A percentile compares a stretch with the other conserved stretches of the same genome.
Evolutionary conservation across 2,888 invertebrate genomes (phyloP).

Genomic region (Drosophila suboccidentalis): DNA sequence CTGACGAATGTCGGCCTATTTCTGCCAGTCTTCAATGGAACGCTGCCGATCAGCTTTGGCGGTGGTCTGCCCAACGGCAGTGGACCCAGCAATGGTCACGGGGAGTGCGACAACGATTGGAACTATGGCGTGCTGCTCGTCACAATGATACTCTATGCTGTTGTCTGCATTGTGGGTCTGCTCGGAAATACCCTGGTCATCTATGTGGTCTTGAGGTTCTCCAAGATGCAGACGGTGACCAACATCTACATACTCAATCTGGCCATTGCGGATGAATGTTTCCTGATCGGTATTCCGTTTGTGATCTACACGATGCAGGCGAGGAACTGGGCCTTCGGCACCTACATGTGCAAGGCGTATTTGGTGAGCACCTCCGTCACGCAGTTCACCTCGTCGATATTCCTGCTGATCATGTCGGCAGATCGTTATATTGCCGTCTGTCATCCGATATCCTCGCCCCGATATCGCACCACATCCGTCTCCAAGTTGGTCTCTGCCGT

Average conservation of each 20-base stretch:
- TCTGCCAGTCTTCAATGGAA: slow-evolving; percentile 56
- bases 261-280: slow-evolving; percentile 96
- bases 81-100: slow-evolving; percentile 29
- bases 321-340: slow-evolving; percentile 94
- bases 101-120: slow-evolving; percentile 86
- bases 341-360: slow-evolving; percentile 95
- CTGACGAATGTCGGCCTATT: slow-evolving; percentile 20
- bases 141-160: slow-evolving; percentile 91
- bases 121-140: slow-evolving; percentile 87
- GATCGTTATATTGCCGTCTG: slow-evolving; percentile 97
- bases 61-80: slow-evolving; percentile 48
- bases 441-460: slow-evolving; percentile 95
- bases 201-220: slow-evolving; percentile 95
- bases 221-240: slow-evolving; percentile 98
- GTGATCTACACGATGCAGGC: slow-evolving; percentile 92
- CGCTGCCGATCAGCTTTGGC: slow-evolving; percentile 33
- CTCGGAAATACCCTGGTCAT: slow-evolving; percentile 96
- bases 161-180: slow-evolving; percentile 94
- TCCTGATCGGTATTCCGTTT: slow-evolving; percentile 95
- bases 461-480: slow-evolving; percentile 94
- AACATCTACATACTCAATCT: slow-evolving; percentile 97
- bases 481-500: slow-evolving; percentile 93
- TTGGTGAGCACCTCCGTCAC: slow-evolving; percentile 97
- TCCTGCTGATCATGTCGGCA: slow-evolving; percentile 96
- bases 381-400: slow-evolving; percentile 96